These are phyloP conservation scores for Choreutis nemorana DNA, from an alignment of 2,888 invertebrate species.

Conservation along the genomic window DNA sequence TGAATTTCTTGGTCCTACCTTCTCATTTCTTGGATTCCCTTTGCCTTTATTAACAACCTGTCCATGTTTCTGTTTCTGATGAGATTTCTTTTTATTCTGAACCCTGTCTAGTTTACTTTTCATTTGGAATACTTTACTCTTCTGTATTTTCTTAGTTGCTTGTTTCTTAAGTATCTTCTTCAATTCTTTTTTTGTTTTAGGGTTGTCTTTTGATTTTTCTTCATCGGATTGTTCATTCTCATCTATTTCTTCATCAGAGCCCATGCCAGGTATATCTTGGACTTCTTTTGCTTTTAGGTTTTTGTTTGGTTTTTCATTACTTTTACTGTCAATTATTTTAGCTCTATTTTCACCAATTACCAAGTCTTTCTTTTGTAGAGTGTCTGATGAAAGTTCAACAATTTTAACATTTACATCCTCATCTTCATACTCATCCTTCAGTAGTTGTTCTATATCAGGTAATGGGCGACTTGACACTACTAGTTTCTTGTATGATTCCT, in stretches of 20 bases:
- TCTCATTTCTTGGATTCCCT: constrained; percentile 25
- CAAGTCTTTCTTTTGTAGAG: constrained; percentile 73
- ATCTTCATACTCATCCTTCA: constrained; percentile 77
- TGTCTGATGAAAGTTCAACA: constrained; percentile 74
- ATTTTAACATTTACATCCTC: constrained; percentile 82
- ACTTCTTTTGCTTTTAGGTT: constrained; percentile 21
- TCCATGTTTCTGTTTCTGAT: constrained; percentile 42
- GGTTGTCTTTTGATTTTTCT: constrained; percentile 34
- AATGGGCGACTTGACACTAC: constrained; percentile 75
- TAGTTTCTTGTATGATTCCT: constrained; percentile 77
- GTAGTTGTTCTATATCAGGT: constrained; percentile 73
- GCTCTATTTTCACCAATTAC: constrained; percentile 77
- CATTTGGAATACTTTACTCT: constrained; percentile 79
- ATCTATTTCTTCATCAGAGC: constrained; percentile 30
- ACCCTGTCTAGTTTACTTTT: constrained; percentile 75
- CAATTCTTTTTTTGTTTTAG: constrained; percentile 70
- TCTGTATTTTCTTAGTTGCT: constrained; percentile 76
- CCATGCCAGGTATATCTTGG: constrained; percentile 42
- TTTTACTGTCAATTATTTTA: no score
- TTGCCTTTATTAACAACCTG: constrained; percentile 24
- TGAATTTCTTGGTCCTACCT: constrained; percentile 8
- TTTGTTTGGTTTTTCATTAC: constrained; percentile 15
- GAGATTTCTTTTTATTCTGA: constrained; percentile 74
- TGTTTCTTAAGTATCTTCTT: constrained; percentile 74
- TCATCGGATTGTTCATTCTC: constrained; percentile 29